Conservation (phyloP, 2,797 vertebrate genomes). For the Malacoctenus gilli region DNA sequence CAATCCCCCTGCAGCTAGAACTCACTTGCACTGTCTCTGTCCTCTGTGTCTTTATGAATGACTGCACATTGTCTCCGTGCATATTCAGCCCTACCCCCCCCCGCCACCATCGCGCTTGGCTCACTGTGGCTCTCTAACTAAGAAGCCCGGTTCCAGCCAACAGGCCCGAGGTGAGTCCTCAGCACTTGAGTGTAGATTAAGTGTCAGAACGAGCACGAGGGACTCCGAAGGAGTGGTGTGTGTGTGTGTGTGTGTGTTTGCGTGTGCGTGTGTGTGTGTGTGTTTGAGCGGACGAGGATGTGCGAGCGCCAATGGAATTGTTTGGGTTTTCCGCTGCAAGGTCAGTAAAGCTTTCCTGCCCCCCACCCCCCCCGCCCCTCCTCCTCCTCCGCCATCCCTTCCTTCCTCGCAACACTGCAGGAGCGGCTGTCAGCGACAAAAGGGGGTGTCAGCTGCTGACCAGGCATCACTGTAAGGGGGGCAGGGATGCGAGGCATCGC, state of each 20-base stretch:
- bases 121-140: conserved; percentile 31
- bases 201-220: conserved; percentile 33
- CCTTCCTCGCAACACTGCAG: conserved; percentile 44
- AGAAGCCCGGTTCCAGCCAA: conserved; percentile 22
- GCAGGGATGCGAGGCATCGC: conserved; percentile 32
- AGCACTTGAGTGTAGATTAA: conserved; percentile 33
- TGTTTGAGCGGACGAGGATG: conserved; percentile 28
- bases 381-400: too few relatives aligned
- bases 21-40: conserved; percentile 15
- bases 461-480: conserved; percentile 52
- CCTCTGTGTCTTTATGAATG: conserved; percentile 43
- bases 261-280: conserved; percentile 19
- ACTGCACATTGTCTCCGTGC: conserved; percentile 29
- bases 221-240: not conserved
- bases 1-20: conserved; percentile 17
- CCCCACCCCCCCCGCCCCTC: too few relatives aligned
- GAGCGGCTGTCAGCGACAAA: conserved; percentile 52
- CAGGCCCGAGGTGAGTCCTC: conserved; percentile 45
- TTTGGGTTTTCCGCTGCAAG: conserved; percentile 69
- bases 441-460: conserved; percentile 56
- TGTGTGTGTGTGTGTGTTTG: not conserved
- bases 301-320: conserved; percentile 34
- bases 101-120: conserved; percentile 6
- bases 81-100: conserved; percentile 10
- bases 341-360: conserved; percentile 41